A percentile compares a stretch with the other conserved stretches of the same genome.
Conservation (phyloP, 2,888 invertebrate genomes). For the Drosophila subsilvestris region DNA sequence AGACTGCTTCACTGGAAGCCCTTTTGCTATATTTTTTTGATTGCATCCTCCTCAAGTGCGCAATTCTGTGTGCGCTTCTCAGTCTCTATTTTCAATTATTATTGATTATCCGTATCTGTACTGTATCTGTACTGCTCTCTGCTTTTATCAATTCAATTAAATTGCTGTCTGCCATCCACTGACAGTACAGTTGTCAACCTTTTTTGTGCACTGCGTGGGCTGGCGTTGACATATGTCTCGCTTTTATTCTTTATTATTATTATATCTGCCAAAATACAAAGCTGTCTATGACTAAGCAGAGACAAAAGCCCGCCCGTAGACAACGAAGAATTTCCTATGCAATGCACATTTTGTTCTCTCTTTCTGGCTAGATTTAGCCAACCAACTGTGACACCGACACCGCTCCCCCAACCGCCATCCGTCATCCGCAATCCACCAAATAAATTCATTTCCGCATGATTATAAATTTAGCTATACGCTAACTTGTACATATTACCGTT, state of each 20-base stretch:
- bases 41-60: background rate
- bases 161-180: conserved; percentile 19
- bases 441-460: conserved; percentile 69
- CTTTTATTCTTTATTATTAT: conserved; percentile 46
- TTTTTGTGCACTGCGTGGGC: conserved; percentile 17
- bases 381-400: background rate
- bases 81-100: background rate
- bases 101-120: conserved; percentile 3
- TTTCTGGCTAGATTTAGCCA: conserved; percentile 28
- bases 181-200: conserved; percentile 47
- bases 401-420: conserved; percentile 17
- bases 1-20: no score
- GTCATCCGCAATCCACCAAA: conserved; percentile 22
- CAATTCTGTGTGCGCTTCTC: no score
- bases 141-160: conserved; percentile 34
- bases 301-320: conserved; percentile 31
- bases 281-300: conserved; percentile 41
- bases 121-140: conserved; percentile 2
- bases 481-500: conserved; percentile 37
- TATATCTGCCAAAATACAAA: conserved; percentile 60
- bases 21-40: background rate
- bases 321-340: conserved; percentile 24
- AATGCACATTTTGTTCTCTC: conserved; percentile 31
- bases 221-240: conserved; percentile 50
- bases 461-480: conserved; percentile 49